A percentile compares a stretch with the other conserved stretches of the same genome.
Conservation (phyloP, 1,140 invertebrate species). For the Paralvinella palmiformis region DNA sequence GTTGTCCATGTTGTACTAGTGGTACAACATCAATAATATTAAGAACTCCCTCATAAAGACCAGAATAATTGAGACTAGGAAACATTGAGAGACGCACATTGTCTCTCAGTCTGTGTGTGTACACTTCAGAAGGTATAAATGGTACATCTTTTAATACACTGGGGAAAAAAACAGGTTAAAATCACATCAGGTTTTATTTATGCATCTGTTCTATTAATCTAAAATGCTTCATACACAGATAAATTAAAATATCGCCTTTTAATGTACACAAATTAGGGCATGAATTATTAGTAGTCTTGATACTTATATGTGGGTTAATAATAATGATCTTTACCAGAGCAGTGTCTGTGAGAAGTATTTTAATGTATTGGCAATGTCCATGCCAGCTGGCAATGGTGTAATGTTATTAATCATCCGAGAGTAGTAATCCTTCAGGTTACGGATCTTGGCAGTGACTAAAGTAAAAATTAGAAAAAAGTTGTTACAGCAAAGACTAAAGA, state of each 20-base stretch:
- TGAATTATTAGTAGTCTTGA: no score
- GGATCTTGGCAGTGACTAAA: slow-evolving; percentile 93
- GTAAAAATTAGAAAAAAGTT: slow-evolving; percentile 19
- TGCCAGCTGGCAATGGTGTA: slow-evolving; percentile 84
- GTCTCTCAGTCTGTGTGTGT: slow-evolving; percentile 68
- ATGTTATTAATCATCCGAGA: slow-evolving; percentile 83
- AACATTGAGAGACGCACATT: slow-evolving; percentile 78
- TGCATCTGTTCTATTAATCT: no score
- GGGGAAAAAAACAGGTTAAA: no score
- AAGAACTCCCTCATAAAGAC: slow-evolving; percentile 64
- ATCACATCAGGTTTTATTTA: no score
- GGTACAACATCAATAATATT: slow-evolving; percentile 53
- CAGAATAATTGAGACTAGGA: slow-evolving; percentile 91
- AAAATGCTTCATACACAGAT: no score
- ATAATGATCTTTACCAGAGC: no score
- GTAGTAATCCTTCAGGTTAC: slow-evolving; percentile 93
- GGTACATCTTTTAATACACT: slow-evolving; percentile 86
- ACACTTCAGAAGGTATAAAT: slow-evolving; percentile 79
- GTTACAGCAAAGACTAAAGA: slow-evolving; percentile 3
- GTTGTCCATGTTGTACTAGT: slow-evolving; percentile 47
- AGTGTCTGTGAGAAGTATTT: slow-evolving; percentile 97
- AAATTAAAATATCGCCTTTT: no score
- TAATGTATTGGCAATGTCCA: slow-evolving; percentile 93
- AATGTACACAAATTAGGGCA: no score
- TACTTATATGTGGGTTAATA: no score